Evolutionary conservation across 2,113 vertebrate genomes (phyloP).

Genomic region (Catharus fuscescens): DNA sequence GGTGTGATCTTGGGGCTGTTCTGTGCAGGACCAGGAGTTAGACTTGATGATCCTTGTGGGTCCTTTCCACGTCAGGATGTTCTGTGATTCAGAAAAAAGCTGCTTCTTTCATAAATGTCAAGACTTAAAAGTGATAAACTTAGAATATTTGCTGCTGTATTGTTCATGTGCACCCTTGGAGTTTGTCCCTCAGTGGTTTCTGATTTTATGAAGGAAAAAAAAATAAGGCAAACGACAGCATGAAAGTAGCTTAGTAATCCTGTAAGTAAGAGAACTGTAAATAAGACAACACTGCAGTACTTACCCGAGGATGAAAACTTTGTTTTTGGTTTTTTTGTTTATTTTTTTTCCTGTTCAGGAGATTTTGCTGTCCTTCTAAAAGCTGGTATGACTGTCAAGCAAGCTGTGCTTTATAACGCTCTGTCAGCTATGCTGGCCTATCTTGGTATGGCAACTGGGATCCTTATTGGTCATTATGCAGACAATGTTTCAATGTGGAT

Average conservation of each 20-base stretch:
- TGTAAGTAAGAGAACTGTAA: neutral
- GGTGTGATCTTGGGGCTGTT: neutral
- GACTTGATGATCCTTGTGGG: neutral
- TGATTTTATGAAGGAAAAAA: neutral
- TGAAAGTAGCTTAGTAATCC: neutral
- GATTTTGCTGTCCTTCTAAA: slow-evolving; percentile 96
- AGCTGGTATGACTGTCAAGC: slow-evolving; percentile 95
- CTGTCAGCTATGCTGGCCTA: slow-evolving; percentile 94
- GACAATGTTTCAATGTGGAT: slow-evolving; percentile 97
- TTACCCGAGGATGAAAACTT: neutral
- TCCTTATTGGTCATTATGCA: slow-evolving; percentile 94
- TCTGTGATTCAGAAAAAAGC: neutral
- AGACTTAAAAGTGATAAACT: neutral
- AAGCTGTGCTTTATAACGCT: slow-evolving; percentile 94
- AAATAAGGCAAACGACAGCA: rapidly evolving
- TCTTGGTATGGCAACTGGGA: slow-evolving; percentile 90
- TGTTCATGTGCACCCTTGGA: neutral
- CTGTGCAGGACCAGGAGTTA: neutral
- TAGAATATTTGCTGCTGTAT: neutral
- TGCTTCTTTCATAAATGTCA: neutral
- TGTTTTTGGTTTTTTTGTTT: too few species aligned
- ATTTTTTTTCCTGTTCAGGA: slow-evolving; percentile 70
- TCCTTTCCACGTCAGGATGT: neutral
- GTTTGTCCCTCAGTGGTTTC: neutral
- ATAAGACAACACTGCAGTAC: neutral